Conservation (phyloP, 2,113 vertebrate species). For the Rutilus rutilus region DNA sequence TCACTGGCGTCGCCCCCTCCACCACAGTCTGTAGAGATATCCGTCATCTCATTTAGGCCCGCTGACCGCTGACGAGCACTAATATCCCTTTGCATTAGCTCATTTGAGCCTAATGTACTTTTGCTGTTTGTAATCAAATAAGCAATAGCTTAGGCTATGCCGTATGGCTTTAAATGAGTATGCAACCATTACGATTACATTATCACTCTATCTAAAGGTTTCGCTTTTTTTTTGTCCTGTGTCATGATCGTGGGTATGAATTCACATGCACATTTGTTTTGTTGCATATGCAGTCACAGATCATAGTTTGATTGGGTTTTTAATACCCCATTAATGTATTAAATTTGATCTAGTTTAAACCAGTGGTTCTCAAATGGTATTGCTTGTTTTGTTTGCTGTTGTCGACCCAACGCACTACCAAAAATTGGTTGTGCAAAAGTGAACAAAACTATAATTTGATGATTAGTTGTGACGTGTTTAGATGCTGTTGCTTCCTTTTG, state of each 20-base stretch:
- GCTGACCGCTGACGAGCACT: constrained; percentile 75
- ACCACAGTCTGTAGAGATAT: constrained; percentile 76
- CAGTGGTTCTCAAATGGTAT: background rate
- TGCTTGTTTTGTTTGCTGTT: background rate
- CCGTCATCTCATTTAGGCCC: constrained; percentile 78
- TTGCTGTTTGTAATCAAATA: constrained; percentile 66
- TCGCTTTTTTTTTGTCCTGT: background rate
- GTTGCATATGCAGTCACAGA: background rate
- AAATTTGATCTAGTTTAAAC: background rate
- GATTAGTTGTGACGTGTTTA: background rate
- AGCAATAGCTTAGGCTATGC: constrained; percentile 63
- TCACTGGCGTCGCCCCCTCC: constrained; percentile 65
- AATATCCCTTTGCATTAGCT: constrained; percentile 62
- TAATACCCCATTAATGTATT: constrained; percentile 6
- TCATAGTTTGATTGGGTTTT: constrained; percentile 3
- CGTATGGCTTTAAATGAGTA: constrained; percentile 54
- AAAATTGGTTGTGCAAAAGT: no score
- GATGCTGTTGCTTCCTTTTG: background rate
- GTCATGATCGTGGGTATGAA: constrained; percentile 46
- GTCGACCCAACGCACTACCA: no score
- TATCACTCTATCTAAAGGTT: constrained; percentile 50
- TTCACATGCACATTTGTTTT: constrained; percentile 3
- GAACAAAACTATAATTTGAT: background rate
- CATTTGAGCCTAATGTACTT: constrained; percentile 71
- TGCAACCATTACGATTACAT: constrained; percentile 54